These are phyloP conservation scores for Antitype chi DNA, from an alignment of 2,888 invertebrate genomes.

Conservation along the genomic window DNA sequence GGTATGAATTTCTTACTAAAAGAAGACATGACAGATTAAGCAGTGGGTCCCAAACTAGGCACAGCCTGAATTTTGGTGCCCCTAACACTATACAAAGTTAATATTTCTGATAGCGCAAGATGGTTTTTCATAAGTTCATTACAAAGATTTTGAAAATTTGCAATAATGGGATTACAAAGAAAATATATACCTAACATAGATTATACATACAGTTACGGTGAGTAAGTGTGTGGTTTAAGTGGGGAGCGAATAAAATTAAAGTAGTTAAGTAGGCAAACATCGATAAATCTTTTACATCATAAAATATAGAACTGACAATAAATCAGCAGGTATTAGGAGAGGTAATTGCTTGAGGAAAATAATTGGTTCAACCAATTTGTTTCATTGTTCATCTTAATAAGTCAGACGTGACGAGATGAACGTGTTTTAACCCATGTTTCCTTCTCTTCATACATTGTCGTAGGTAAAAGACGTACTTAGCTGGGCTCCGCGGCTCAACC, in stretches of 20 bases:
- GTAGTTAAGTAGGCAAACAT: background rate
- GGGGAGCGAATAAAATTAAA: background rate
- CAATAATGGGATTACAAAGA: no score
- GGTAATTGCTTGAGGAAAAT: background rate
- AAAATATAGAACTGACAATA: background rate
- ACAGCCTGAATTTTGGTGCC: no score
- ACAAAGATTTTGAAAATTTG: no score
- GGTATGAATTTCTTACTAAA: no score
- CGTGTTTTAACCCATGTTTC: conserved; percentile 15
- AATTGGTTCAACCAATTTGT: conserved; percentile 17
- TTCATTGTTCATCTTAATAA: conserved; percentile 11
- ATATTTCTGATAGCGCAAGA: no score
- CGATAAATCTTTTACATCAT: background rate
- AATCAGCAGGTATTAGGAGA: background rate
- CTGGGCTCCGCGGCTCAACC: background rate
- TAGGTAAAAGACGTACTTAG: background rate
- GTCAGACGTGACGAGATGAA: conserved; percentile 8
- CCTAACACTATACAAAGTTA: no score
- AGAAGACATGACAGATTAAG: no score
- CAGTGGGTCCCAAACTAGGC: no score
- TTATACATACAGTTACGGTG: no score
- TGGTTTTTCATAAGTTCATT: no score
- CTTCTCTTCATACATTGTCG: background rate
- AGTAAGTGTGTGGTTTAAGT: no score
- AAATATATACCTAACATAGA: no score